Percentiles rank a stretch among this genome's conserved stretches.
Evolutionary conservation across 2,797 vertebrate genomes (phyloP).

Genomic region (Phylloscopus collybita): DNA sequence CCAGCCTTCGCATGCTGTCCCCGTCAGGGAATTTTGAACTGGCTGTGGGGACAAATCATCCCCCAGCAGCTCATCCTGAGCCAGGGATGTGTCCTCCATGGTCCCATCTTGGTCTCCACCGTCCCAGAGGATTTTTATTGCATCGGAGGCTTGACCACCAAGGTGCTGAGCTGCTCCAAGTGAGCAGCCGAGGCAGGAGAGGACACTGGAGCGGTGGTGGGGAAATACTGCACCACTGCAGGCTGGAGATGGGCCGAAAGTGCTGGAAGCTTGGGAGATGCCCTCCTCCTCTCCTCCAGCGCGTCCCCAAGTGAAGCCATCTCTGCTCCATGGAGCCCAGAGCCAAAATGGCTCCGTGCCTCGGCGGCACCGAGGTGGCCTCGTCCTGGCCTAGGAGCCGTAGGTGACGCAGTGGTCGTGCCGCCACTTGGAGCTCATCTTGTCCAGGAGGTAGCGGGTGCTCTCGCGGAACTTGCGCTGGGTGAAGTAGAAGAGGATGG

Average conservation of each 20-base stretch:
- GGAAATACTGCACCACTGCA: not conserved
- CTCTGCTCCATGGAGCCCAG: fast-evolving
- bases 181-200: fast-evolving
- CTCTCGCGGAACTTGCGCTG: slow-evolving; percentile 86
- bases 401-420: slow-evolving; percentile 35
- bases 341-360: not conserved
- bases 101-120: not conserved
- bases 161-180: not conserved
- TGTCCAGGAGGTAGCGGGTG: slow-evolving; percentile 83
- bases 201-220: not conserved
- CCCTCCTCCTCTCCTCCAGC: not conserved
- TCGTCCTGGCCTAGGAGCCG: not conserved
- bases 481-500: slow-evolving; percentile 96
- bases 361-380: fast-evolving
- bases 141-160: not conserved
- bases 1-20: not conserved
- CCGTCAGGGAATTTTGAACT: not conserved
- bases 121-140: not conserved
- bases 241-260: not conserved
- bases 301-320: fast-evolving
- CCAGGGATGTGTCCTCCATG: fast-evolving
- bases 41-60: not conserved
- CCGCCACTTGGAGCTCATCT: slow-evolving; percentile 81
- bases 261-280: not conserved
- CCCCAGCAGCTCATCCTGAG: not conserved